Evolutionary conservation across 2,797 vertebrate genomes (phyloP).

Genomic region (Neosilurus mollespiculum): DNA sequence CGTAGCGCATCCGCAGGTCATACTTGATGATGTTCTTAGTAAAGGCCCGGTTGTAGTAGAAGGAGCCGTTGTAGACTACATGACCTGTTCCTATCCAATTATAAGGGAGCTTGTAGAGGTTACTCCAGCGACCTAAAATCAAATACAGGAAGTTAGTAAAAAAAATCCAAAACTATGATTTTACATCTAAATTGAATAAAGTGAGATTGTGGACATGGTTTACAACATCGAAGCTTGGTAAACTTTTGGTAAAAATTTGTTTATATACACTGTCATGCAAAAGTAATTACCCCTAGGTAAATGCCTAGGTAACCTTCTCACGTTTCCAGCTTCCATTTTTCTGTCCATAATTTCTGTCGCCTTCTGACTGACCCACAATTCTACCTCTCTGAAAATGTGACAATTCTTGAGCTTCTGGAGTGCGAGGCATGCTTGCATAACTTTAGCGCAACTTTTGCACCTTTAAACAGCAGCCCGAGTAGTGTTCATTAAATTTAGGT

Average conservation of each 20-base stretch:
- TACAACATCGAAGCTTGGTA: not conserved
- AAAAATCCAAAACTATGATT: not conserved
- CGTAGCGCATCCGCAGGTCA: slow-evolving; percentile 88
- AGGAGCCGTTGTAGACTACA: slow-evolving; percentile 91
- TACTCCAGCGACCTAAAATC: slow-evolving; percentile 90
- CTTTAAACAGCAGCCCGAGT: too few relatives aligned
- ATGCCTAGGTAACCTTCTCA: too few relatives aligned
- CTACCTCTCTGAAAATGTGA: too few relatives aligned
- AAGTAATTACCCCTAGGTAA: not conserved
- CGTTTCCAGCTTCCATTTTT: too few relatives aligned
- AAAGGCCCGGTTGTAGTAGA: slow-evolving; percentile 98
- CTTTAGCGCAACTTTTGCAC: too few relatives aligned
- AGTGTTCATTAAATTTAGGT: too few relatives aligned
- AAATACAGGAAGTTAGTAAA: slow-evolving; percentile 24
- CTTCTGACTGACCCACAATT: too few relatives aligned
- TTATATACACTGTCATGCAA: not conserved
- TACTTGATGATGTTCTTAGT: slow-evolving; percentile 99
- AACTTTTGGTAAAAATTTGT: not conserved
- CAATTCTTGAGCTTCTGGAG: too few relatives aligned
- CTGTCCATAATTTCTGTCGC: too few relatives aligned
- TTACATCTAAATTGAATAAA: not conserved
- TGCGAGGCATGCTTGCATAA: too few relatives aligned
- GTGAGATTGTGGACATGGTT: not conserved
- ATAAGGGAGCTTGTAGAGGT: slow-evolving; percentile 96
- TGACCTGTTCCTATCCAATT: slow-evolving; percentile 98